Evolutionary conservation across 1,140 invertebrate species (phyloP).

Genomic region (Bombus difficillimus): DNA sequence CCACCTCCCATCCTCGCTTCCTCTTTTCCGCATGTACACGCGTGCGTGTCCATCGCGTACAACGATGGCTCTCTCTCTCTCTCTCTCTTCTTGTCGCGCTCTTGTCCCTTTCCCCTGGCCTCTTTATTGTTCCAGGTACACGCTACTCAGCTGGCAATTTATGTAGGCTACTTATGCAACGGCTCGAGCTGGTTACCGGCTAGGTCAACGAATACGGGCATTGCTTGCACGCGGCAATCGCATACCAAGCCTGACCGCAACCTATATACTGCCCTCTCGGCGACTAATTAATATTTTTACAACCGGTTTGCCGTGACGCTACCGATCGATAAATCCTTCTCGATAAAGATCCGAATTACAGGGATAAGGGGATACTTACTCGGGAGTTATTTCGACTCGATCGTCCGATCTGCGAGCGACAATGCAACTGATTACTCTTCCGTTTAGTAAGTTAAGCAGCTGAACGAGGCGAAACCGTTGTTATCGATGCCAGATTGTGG

Average conservation of each 20-base stretch:
- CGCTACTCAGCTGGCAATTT: conserved; percentile 56
- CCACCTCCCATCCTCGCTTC: not conserved
- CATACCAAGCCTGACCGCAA: conserved; percentile 57
- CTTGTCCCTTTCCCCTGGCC: conserved; percentile 3
- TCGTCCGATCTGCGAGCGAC: not conserved
- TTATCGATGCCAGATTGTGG: not conserved
- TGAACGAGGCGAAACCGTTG: not conserved
- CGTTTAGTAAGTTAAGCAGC: not conserved
- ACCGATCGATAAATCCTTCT: conserved; percentile 8
- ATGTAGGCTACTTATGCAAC: conserved; percentile 67
- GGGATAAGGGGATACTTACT: not conserved
- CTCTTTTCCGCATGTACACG: conserved; percentile 23
- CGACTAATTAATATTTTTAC: conserved; percentile 72
- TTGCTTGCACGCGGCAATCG: conserved; percentile 43
- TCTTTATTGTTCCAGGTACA: conserved; percentile 40
- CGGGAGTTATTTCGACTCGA: not conserved
- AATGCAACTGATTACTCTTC: not conserved
- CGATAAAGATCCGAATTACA: conserved; percentile 4
- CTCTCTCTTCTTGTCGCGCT: not conserved
- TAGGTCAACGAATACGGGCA: conserved; percentile 56
- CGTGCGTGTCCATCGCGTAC: conserved; percentile 11
- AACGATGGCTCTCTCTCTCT: not conserved
- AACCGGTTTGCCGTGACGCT: not conserved
- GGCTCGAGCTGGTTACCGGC: conserved; percentile 49
- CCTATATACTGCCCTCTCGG: conserved; percentile 55